A percentile compares a stretch with the other conserved stretches of the same genome.
Evolutionary conservation across 1,140 invertebrate species (phyloP).

Genomic region (Caenorhabditis inopinata): DNA sequence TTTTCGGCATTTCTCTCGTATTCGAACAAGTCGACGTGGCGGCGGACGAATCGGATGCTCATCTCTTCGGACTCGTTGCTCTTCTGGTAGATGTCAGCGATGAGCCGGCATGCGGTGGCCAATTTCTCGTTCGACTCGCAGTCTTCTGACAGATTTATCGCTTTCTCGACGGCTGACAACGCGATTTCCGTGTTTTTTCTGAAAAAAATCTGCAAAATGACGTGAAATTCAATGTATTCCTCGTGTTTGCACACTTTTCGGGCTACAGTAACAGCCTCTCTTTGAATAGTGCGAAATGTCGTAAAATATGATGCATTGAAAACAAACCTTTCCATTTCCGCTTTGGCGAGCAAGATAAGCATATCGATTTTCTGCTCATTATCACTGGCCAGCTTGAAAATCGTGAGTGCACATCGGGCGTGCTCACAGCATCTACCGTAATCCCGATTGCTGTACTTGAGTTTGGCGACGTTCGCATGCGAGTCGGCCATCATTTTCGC

Average conservation of each 20-base stretch:
- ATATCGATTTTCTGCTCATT: slow-evolving; percentile 2
- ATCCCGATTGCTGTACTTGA: not conserved
- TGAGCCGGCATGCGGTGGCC: not conserved
- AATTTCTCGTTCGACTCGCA: not conserved
- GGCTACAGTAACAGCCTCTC: too few species aligned
- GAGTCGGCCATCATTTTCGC: slow-evolving; percentile 20
- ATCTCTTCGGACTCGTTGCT: not conserved
- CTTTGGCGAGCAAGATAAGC: not conserved
- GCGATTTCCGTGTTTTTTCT: slow-evolving; percentile 23
- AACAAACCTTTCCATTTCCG: not conserved
- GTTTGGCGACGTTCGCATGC: not conserved
- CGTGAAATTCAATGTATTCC: too few species aligned
- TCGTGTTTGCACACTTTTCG: too few species aligned
- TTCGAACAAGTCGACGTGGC: slow-evolving; percentile 2
- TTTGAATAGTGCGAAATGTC: too few species aligned
- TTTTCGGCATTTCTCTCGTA: not conserved
- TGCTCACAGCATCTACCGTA: not conserved
- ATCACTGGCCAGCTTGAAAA: not conserved
- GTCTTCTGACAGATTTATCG: not conserved
- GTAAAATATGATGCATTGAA: too few species aligned
- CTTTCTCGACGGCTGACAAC: not conserved
- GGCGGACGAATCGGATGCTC: not conserved
- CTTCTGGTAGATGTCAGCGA: slow-evolving; percentile 19
- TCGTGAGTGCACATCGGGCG: not conserved
- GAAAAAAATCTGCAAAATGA: not conserved